Evolutionary conservation across 2,797 vertebrate genomes (phyloP), one percentile per base, ranked within the genome.

Genomic region (Eidolon dupreanum): DNA sequence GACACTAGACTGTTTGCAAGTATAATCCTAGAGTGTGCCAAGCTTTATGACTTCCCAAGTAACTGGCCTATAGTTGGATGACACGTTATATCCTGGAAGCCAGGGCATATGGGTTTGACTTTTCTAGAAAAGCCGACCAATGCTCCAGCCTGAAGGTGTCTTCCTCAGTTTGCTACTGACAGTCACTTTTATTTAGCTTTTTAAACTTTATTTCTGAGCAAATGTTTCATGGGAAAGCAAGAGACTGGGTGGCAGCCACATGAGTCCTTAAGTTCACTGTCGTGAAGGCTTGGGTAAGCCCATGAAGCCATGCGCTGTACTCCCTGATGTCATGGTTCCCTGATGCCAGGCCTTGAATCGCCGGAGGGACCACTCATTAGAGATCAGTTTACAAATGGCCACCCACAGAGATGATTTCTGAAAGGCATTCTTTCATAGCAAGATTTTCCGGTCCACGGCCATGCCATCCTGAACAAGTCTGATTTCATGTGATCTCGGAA

Each of bases 261-360:
- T 49, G 26, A 73, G 98, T 99, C 4, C 98, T 99, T 83, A 98
- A 98, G 92, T 94, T 99, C 97, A 98, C 98, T 10, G 2, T 57
- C 5, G 36, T 98, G 97, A 98, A 99, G 98, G 99, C 51, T 98
- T 99, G 83, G 99, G 99, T 87, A 99, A 99, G 36, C 98, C 98
- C 12, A 66, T 96, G 65, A 99, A 99, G 8, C 98, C 98, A 46
- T 0, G 5, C 79, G 2, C 31, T 33, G 3, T 24, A 10, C 31
- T 84, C 17, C 55, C 46, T 78, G 57, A 20, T 87, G 36, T 49
- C 38, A 19, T 66, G 24, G 83, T 20, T 19, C 43, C 53, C 16
- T 83, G 36, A 3, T 16, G 66, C 55, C 28, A 51, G 41, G 57
- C 82, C 38, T 31, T 74, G 20, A 61, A 53, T 71, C 38, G 2